Evolutionary conservation across 2,888 invertebrate genomes (phyloP).

Genomic region (Strigamia crassipes): DNA sequence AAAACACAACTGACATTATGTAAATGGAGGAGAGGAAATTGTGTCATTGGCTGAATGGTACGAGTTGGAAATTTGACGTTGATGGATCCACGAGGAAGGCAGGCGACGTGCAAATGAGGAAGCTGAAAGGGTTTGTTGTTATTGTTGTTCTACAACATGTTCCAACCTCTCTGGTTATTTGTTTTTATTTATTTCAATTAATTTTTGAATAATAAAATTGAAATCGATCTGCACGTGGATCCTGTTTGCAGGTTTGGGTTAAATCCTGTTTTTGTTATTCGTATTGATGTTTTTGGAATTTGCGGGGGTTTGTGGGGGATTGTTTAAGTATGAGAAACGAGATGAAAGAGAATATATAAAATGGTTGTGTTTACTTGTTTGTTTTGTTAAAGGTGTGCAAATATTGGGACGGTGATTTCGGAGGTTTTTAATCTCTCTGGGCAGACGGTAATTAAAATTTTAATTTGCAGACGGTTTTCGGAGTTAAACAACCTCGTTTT

Average conservation of each 20-base stretch:
- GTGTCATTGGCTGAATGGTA: neutral
- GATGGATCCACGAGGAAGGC: neutral
- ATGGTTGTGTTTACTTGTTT: too few species aligned
- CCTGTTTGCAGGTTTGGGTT: neutral
- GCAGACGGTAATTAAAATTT: too few species aligned
- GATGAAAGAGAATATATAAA: too few species aligned
- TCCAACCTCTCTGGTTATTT: neutral
- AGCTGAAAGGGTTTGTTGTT: neutral
- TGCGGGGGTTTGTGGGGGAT: too few species aligned
- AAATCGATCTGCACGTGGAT: neutral
- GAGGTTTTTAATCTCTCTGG: too few species aligned
- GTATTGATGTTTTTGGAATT: neutral
- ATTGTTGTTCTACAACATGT: neutral
- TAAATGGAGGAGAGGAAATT: conserved; percentile 6
- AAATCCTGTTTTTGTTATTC: neutral
- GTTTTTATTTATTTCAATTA: neutral
- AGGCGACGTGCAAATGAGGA: neutral
- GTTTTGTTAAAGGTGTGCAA: too few species aligned
- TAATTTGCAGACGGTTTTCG: too few species aligned
- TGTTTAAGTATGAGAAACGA: too few species aligned
- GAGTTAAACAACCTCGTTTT: too few species aligned
- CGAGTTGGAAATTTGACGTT: neutral
- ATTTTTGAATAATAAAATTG: neutral
- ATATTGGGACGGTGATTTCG: too few species aligned
- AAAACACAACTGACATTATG: conserved; percentile 26